Evolutionary conservation across 2,888 invertebrate species (phyloP).

Genomic region (Eupithecia subumbrata): DNA sequence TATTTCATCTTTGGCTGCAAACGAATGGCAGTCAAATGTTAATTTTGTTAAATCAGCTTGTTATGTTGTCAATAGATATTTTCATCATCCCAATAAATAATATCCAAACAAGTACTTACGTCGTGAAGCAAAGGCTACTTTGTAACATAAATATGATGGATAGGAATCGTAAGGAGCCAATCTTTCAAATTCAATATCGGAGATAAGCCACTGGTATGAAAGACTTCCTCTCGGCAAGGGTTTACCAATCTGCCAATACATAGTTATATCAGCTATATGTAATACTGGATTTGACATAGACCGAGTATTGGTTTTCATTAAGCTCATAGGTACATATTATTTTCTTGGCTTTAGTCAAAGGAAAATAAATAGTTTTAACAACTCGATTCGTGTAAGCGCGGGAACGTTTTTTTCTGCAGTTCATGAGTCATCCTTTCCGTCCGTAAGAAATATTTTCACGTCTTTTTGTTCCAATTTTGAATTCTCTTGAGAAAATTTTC

Average conservation of each 20-base stretch:
- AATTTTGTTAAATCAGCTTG: too few species aligned
- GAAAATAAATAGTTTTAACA: not conserved
- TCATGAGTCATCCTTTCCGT: not conserved
- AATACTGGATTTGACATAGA: not conserved
- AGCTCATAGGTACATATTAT: not conserved
- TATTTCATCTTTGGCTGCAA: too few species aligned
- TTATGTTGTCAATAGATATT: not conserved
- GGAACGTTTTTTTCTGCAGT: not conserved
- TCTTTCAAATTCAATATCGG: constrained; percentile 31
- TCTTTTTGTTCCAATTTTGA: not conserved
- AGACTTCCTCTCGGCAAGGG: constrained; percentile 27
- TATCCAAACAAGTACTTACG: not conserved
- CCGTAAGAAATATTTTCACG: not conserved
- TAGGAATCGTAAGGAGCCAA: constrained; percentile 7
- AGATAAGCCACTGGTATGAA: constrained; percentile 30
- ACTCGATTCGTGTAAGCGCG: not conserved
- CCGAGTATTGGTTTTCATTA: not conserved
- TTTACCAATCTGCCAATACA: constrained; percentile 9
- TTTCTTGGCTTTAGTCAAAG: not conserved
- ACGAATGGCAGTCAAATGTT: too few species aligned
- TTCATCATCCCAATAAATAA: not conserved
- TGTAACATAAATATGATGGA: not conserved
- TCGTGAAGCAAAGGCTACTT: not conserved
- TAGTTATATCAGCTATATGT: not conserved
- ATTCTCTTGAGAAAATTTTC: too few species aligned